phyloP scores from a whole-genome alignment of 2,797 vertebrate genomes.

The Pagetopsis macropterus region DNA sequence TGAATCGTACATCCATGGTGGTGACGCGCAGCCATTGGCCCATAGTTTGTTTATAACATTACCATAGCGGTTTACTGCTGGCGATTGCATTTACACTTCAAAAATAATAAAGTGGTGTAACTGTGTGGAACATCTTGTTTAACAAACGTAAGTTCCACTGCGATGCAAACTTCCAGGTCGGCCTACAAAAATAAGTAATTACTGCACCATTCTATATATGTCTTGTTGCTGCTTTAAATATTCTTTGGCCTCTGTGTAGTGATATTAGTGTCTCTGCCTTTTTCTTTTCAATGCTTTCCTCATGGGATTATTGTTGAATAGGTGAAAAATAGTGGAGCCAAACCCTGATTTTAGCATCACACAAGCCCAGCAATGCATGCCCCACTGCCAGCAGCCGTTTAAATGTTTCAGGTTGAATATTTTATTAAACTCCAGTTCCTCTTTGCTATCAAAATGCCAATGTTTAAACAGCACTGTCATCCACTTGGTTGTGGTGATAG shows the following conservation, averaged over 20 bases:
- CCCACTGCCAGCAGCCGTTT: neutral
- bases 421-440: constrained; percentile 2
- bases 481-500: neutral
- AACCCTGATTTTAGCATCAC: neutral
- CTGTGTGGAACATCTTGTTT: no score
- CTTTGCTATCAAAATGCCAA: neutral
- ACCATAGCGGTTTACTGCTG: no score
- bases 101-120: no score
- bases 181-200: no score
- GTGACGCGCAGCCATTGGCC: no score
- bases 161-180: no score
- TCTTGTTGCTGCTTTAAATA: constrained; percentile 34
- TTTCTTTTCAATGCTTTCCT: neutral
- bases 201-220: neutral
- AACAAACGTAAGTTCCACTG: no score
- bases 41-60: no score
- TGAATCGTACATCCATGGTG: no score
- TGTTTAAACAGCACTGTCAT: constrained; percentile 11
- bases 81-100: no score
- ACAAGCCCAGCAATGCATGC: neutral
- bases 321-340: neutral
- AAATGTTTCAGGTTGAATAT: constrained; percentile 31
- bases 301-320: neutral
- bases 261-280: constrained; percentile 24
- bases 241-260: constrained; percentile 34